Percentiles rank a stretch among this genome's conserved stretches.
These are phyloP conservation scores for Euproctis similis DNA, from an alignment of 2,888 invertebrate genomes.

Conservation along the genomic window DNA sequence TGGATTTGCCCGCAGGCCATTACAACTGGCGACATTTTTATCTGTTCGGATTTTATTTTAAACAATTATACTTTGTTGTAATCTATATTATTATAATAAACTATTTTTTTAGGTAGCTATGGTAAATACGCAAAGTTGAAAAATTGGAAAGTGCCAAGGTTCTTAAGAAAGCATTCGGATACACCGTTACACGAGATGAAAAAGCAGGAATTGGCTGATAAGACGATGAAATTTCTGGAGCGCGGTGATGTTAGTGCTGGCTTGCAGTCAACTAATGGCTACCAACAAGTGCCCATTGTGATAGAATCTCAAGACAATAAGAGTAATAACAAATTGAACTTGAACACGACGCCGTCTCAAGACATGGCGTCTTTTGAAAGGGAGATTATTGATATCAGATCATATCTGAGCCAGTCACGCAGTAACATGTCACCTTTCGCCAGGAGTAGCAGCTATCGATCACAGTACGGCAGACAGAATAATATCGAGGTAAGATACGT, in stretches of 20 bases:
- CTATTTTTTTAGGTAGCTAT: conserved; percentile 68
- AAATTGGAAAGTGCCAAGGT: conserved; percentile 82
- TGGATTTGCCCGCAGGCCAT: background rate
- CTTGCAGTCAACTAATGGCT: conserved; percentile 62
- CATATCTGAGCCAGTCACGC: conserved; percentile 83
- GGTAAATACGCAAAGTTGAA: conserved; percentile 77
- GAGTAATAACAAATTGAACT: conserved; percentile 56
- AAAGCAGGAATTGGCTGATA: conserved; percentile 56
- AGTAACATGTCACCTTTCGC: conserved; percentile 83
- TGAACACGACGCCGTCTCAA: conserved; percentile 55
- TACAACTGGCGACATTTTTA: conserved; percentile 1
- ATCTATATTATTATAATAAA: too few species aligned
- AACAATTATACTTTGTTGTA: too few species aligned
- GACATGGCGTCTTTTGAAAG: conserved; percentile 73
- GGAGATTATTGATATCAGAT: conserved; percentile 82
- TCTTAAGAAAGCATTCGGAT: conserved; percentile 78
- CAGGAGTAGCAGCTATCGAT: conserved; percentile 81
- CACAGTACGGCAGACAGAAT: conserved; percentile 79
- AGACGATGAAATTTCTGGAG: conserved; percentile 50
- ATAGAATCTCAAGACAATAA: conserved; percentile 73
- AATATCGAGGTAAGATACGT: conserved; percentile 60
- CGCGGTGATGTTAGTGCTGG: conserved; percentile 39
- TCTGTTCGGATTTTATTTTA: too few species aligned
- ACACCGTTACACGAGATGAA: conserved; percentile 64
- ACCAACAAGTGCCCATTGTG: conserved; percentile 80